A percentile compares a stretch with the other conserved stretches of the same genome.
phyloP scores from a whole-genome alignment of 2,113 vertebrate species.

The Nothobranchius furzeri region DNA sequence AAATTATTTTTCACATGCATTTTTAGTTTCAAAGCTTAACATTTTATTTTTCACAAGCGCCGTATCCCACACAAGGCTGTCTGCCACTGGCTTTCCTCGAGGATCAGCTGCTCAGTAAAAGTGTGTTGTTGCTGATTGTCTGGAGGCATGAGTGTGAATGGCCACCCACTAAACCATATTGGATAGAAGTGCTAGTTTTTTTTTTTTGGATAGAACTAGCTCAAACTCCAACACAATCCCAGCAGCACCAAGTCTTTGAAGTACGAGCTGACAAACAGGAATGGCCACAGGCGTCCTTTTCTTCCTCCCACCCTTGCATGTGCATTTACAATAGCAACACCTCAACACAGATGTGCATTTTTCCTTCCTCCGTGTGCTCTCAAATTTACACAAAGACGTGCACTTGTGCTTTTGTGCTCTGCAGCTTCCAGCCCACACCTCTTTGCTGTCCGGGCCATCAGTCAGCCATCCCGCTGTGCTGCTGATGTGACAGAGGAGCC shows the following conservation, averaged over 20 bases:
- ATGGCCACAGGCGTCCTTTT: conserved; percentile 50
- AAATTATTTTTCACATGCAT: neutral
- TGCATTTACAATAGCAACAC: conserved; percentile 7
- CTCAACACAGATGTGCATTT: neutral
- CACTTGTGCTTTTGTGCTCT: neutral
- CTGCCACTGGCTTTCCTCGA: conserved; percentile 18
- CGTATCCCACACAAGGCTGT: conserved; percentile 30
- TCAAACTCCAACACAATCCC: conserved; percentile 18
- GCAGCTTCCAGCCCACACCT: conserved; percentile 41
- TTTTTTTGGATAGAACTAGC: neutral
- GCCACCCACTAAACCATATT: conserved; percentile 11
- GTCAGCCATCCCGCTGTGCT: conserved; percentile 40
- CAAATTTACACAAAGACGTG: conserved; percentile 24
- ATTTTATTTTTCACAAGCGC: neutral
- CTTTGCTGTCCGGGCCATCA: conserved; percentile 60
- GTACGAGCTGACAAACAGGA: conserved; percentile 39
- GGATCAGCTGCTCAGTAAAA: conserved; percentile 54
- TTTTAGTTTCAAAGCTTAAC: neutral
- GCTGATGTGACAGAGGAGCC: conserved; percentile 61
- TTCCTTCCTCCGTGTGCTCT: conserved; percentile 23
- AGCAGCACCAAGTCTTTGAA: conserved; percentile 26
- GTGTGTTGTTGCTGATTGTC: conserved; percentile 49
- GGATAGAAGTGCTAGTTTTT: neutral
- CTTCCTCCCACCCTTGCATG: conserved; percentile 16
- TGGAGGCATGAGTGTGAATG: neutral